Evolutionary conservation across 2,888 invertebrate genomes (phyloP), one percentile per base, ranked within the genome.

Genomic region (Cacoxenus indagator): DNA sequence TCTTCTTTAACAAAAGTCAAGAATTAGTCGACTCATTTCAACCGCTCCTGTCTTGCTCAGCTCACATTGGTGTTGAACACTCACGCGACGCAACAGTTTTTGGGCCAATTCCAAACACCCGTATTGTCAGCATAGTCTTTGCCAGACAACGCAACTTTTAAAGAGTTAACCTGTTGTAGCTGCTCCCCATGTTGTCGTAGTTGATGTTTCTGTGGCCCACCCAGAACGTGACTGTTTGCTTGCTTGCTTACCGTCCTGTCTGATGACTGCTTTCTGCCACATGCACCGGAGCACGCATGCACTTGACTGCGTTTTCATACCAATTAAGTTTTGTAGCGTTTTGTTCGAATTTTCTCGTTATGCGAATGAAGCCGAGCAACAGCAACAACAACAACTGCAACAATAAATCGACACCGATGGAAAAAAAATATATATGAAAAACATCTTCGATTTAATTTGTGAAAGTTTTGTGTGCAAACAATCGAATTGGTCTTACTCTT

Each of bases 381-480:
- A 61, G 11, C 61, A 43, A 43, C 26, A 45, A 27, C 22, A 51
- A 22, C 8, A 22, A 51, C 8, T 3, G 5, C 6, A 51, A 51
- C 1, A 14, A 22, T 11, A 51, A 11, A n/a, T n/a, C n/a, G n/a
- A n/a, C n/a, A n/a, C n/a, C n/a, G n/a, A n/a, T n/a, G n/a, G n/a
- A n/a, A n/a, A n/a, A n/a, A n/a, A n/a, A n/a, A n/a, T n/a, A n/a
- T n/a, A n/a, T n/a, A n/a, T n/a, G n/a, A n/a, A 51, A 51, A 22
- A 51, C 22, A 51, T 51, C 46, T 59, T 45, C 27, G 46, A 59
- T 48, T 81, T 80, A 82, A 80, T 80, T 80, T 80, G 80, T 80
- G 80, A 80, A 80, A 80, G 80, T 80, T 80, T 82, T 82, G 82
- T 82, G 78, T 74, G 37, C 61, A 82, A 80, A 80, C 80, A 80